Evolutionary conservation across 2,797 vertebrate genomes (phyloP), one percentile per base, ranked within the genome.

Genomic region (Esox lucius): DNA sequence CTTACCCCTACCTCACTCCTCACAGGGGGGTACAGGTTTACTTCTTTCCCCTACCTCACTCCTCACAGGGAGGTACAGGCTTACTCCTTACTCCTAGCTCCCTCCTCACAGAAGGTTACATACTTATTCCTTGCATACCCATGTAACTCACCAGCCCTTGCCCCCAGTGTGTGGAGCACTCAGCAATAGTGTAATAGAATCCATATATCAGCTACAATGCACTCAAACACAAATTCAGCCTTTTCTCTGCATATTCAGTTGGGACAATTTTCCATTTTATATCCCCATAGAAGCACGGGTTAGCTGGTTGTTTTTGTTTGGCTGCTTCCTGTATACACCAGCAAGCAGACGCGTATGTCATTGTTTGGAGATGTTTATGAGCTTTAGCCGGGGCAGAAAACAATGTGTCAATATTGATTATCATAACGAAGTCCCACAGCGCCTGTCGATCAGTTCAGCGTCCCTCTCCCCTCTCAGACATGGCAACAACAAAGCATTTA

Each of bases 401-500:
- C 87, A 82, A 87, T 75, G 56, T 6, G 87, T 91, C 90, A 85
- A 81, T 88, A 85, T 81, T 87, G 86, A 89, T 91, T 86, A 90
- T 85, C 79, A 49, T 90, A 78, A 82, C 72, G 11, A 26, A 72
- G 71, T 80, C 83, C 86, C 84, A 68, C 70, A 77, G 87, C 80
- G 87, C 67, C 86, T 81, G 89, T 86, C 82, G 75, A 87, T 91
- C 87, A 87, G 83, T 86, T 86, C 64, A 73, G 73, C 80, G 74
- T 78, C 82, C 77, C 75, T 79, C 72, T 77, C 76, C 31, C 4
- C 28, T 79, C 78, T 81, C 83, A 91, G 91, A 92, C 90, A 78
- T 76, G 88, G 91, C 88, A 89, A 92, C 83, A 92, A 92, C 88
- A 92, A 90, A 88, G 81, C 71, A 74, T 68, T 39, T 15, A 17